These are phyloP conservation scores for Drosophila kanekoi DNA, from an alignment of 2,888 invertebrate species.

Conservation along the genomic window DNA sequence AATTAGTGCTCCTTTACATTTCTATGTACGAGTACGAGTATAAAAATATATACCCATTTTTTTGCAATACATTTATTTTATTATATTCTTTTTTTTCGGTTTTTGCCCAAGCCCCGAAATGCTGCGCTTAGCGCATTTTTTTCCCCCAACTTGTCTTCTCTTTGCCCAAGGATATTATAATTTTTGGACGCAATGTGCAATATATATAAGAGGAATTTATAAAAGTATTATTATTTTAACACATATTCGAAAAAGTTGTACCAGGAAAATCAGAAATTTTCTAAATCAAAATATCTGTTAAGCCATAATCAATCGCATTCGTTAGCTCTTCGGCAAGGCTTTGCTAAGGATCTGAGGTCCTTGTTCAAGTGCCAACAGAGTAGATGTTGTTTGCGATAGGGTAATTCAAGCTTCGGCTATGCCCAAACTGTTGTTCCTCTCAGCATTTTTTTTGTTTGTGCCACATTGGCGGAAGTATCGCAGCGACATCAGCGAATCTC, in stretches of 20 bases:
- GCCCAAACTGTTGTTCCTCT: background rate
- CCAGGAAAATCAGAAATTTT: no score
- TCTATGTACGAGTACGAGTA: constrained; percentile 55
- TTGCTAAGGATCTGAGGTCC: no score
- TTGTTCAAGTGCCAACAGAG: no score
- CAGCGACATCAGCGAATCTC: constrained; percentile 69
- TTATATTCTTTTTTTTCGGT: constrained; percentile 22
- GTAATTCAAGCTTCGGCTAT: background rate
- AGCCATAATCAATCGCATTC: no score
- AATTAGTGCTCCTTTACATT: constrained; percentile 75
- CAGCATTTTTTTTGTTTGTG: constrained; percentile 47
- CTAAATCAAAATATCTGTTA: no score
- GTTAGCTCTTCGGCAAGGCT: no score
- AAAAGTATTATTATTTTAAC: no score
- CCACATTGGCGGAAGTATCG: constrained; percentile 77
- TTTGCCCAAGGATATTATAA: constrained; percentile 1
- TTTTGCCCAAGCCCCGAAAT: constrained; percentile 24
- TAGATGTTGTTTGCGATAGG: background rate
- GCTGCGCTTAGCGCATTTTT: constrained; percentile 36
- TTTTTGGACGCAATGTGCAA: background rate
- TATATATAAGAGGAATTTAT: no score
- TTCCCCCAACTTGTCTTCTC: constrained; percentile 13
- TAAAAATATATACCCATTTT: constrained; percentile 59
- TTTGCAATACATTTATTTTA: constrained; percentile 62
- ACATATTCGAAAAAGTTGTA: no score